Evolutionary conservation across 2,797 vertebrate genomes (phyloP), one percentile per base, ranked within the genome.

Genomic region (Brotula barbata): DNA sequence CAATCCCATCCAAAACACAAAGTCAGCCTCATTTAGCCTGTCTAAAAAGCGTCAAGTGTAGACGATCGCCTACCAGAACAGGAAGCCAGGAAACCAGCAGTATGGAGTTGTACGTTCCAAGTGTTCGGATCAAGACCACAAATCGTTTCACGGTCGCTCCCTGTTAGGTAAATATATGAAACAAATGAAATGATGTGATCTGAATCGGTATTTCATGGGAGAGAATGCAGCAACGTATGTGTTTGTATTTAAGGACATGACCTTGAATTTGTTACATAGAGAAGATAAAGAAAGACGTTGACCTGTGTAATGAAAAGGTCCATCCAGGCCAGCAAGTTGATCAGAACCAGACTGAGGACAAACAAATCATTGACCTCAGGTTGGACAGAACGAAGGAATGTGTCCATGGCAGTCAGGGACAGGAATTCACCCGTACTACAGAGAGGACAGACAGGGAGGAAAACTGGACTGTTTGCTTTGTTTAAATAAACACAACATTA

Each of bases 301-400:
- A 88, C 86, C 86, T 89, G 88, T n/a, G 97, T 99, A 57, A 99
- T 96, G 75, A 99, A 99, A 66, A 99, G 91, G 89, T 99, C 97
- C 96, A 99, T 96, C 97, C 97, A 99, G 59, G 97, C 96, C 93
- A 98, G 94, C 44, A 98, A 81, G 78, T 99, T 99, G 76, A 99
- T 95, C 74, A 98, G 90, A 59, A 98, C 95, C 78, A 99, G 85
- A 81, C 97, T 99, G 59, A 99, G 89, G 58, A 99, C 93, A 82
- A 99, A 99, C 60, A 99, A 84, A 73, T 99, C 97, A 1, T 99
- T 99, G 65, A 99, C 97, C 85, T 99, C 97, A 0, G 97, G 97
- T 59, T 99, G 97, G 52, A 99, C 86, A 0, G 96, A 98, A 34
- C 97, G 95, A 71, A 99, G 85, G 73, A 99, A 99, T 0, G 94